Conservation (phyloP, 2,113 vertebrate species). For the Istiophorus platypterus region DNA sequence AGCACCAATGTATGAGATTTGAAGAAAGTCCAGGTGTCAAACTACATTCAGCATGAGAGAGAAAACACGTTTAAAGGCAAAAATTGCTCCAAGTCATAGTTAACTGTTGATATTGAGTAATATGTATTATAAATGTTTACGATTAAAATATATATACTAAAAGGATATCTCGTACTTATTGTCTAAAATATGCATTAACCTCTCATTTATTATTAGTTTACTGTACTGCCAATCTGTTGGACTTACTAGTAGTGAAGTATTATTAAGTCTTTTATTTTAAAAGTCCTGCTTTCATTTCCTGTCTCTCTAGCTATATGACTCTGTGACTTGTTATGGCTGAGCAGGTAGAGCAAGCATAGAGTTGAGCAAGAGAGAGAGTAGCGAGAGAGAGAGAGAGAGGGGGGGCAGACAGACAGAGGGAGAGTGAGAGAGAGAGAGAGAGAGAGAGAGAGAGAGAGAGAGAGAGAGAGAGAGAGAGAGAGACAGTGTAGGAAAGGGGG, state of each 20-base stretch:
- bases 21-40: background rate
- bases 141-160: too few relatives aligned
- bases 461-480: constrained; percentile 39
- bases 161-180: background rate
- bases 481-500: constrained; percentile 33
- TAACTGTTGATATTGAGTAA: background rate
- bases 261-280: constrained; percentile 60
- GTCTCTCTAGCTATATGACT: constrained; percentile 26
- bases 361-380: too few relatives aligned
- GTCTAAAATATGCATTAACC: background rate
- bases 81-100: background rate
- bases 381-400: too few relatives aligned
- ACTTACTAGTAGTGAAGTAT: background rate
- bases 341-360: constrained; percentile 38
- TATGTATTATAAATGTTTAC: too few relatives aligned
- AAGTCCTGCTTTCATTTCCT: constrained; percentile 55
- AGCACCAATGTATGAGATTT: background rate
- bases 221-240: too few relatives aligned
- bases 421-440: constrained; percentile 32
- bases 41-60: background rate
- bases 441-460: constrained; percentile 45
- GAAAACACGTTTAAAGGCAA: background rate
- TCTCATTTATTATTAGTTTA: background rate
- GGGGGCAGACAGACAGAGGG: constrained; percentile 9
- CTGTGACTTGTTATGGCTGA: constrained; percentile 31